Conservation (phyloP, 2,797 vertebrate species). For the Epinephelus coioides region DNA sequence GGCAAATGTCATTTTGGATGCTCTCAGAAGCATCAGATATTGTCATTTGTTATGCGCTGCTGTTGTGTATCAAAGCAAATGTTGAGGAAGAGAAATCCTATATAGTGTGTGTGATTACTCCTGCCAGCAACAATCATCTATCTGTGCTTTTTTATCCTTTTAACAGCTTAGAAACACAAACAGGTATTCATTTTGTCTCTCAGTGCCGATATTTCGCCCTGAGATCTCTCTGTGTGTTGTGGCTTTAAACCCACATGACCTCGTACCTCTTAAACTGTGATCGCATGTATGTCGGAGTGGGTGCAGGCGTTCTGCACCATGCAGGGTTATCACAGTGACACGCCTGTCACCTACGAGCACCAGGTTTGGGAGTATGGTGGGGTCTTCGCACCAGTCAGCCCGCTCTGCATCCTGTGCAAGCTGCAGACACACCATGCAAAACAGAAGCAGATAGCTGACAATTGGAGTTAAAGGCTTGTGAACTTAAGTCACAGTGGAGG, state of each 20-base stretch:
- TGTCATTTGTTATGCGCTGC: slow-evolving; percentile 68
- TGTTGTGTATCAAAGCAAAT: slow-evolving; percentile 78
- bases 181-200: slow-evolving; percentile 59
- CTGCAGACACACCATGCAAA: slow-evolving; percentile 74
- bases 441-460: slow-evolving; percentile 84
- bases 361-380: slow-evolving; percentile 55
- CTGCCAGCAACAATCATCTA: slow-evolving; percentile 56
- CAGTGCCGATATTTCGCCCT: slow-evolving; percentile 38
- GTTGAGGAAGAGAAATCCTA: slow-evolving; percentile 61
- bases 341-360: slow-evolving; percentile 80
- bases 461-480: slow-evolving; percentile 79
- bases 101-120: slow-evolving; percentile 44
- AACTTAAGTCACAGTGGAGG: slow-evolving; percentile 69
- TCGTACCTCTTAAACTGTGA: slow-evolving; percentile 62
- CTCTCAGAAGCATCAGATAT: slow-evolving; percentile 74
- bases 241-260: slow-evolving; percentile 64
- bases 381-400: slow-evolving; percentile 75
- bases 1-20: slow-evolving; percentile 79
- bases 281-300: slow-evolving; percentile 65
- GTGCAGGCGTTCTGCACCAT: slow-evolving; percentile 54
- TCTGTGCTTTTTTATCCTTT: slow-evolving; percentile 36
- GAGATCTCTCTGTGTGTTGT: slow-evolving; percentile 32
- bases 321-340: slow-evolving; percentile 81
- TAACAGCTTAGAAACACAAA: slow-evolving; percentile 57
- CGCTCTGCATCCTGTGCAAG: slow-evolving; percentile 58